These are phyloP conservation scores for Craniophora ligustri DNA, from an alignment of 2,888 invertebrate species.

Conservation along the genomic window DNA sequence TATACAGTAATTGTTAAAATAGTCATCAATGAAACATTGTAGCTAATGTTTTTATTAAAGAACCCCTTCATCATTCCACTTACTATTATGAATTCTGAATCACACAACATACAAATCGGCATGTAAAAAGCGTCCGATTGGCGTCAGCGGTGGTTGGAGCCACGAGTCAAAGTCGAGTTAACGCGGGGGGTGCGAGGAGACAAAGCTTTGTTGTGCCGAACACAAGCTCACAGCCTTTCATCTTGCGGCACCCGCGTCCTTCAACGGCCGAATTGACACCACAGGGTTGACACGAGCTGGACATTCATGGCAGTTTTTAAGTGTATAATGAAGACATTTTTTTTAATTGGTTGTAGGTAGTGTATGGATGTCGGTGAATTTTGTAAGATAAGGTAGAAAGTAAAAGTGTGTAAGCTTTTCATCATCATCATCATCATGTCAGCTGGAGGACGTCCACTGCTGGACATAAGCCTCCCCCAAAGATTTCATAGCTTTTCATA, in stretches of 20 bases:
- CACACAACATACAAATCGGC: constrained; percentile 11
- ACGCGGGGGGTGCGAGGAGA: constrained; percentile 71
- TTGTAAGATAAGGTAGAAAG: no score
- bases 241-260: constrained; percentile 75
- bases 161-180: constrained; percentile 62
- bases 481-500: no score
- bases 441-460: no score
- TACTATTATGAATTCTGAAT: constrained; percentile 7
- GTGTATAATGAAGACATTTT: neutral
- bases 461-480: no score
- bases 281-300: constrained; percentile 62
- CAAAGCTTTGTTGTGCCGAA: constrained; percentile 82
- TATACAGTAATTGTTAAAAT: no score
- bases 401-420: no score
- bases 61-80: neutral
- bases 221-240: constrained; percentile 77
- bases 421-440: no score
- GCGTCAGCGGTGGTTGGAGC: constrained; percentile 26
- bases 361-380: no score
- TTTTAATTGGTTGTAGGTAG: no score
- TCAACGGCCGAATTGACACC: constrained; percentile 64
- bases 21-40: no score
- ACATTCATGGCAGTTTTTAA: constrained; percentile 7
- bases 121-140: constrained; percentile 36
- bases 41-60: neutral